Conservation (phyloP, 2,797 vertebrate species). For the Spondyliosoma cantharus region DNA sequence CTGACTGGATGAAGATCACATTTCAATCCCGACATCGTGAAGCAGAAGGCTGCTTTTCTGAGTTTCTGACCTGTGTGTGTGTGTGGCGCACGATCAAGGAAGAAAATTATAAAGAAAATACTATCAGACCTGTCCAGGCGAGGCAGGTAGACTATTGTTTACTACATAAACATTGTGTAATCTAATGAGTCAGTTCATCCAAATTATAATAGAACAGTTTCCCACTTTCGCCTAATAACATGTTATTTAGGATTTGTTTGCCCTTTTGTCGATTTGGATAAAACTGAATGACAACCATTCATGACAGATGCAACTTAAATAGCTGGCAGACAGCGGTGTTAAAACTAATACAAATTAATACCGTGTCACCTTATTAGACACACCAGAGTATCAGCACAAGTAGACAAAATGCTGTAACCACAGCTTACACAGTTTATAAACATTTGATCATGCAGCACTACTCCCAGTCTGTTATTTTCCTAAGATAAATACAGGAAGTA, state of each 20-base stretch:
- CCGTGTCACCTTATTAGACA: neutral
- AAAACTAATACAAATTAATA: neutral
- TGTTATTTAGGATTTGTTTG: neutral
- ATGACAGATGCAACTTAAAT: neutral
- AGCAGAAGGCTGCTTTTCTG: neutral
- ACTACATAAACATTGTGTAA: neutral
- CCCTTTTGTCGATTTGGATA: neutral
- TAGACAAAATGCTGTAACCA: neutral
- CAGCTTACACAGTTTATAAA: neutral
- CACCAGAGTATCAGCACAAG: neutral
- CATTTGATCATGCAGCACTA: neutral
- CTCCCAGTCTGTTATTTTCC: neutral
- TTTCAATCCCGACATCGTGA: slow-evolving; percentile 1
- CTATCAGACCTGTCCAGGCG: neutral
- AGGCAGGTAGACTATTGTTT: neutral
- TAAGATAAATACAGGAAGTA: neutral
- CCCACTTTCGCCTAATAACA: neutral
- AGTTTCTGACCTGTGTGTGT: neutral
- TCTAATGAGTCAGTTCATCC: neutral
- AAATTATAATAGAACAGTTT: neutral
- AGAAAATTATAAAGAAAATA: neutral
- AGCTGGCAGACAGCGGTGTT: neutral
- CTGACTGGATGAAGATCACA: neutral
- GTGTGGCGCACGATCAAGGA: neutral
- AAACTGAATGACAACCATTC: neutral